These are phyloP conservation scores for Macrochelys suwanniensis DNA, from an alignment of 2,797 vertebrate species.

Conservation along the genomic window DNA sequence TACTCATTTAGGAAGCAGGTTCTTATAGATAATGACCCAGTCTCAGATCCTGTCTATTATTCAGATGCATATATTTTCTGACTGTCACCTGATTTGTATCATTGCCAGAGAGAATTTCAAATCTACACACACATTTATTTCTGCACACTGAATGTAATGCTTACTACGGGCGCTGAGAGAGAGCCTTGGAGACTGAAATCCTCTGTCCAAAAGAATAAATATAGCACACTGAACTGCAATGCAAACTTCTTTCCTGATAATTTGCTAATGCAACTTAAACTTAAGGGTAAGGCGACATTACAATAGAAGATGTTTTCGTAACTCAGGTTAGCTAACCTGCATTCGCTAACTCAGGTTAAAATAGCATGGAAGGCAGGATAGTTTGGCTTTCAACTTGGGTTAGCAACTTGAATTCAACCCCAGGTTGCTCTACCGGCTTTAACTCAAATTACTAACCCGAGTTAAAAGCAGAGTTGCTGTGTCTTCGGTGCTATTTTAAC, in stretches of 20 bases:
- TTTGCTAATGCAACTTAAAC: neutral
- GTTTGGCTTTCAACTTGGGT: neutral
- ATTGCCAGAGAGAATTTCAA: neutral
- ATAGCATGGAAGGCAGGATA: neutral
- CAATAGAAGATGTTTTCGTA: neutral
- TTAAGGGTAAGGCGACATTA: neutral
- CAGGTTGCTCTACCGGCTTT: neutral
- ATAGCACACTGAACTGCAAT: neutral
- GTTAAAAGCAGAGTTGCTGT: neutral
- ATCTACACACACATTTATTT: neutral
- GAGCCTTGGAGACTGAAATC: neutral
- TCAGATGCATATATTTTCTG: neutral
- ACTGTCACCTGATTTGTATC: rapidly evolving
- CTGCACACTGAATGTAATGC: neutral
- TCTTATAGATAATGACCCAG: neutral
- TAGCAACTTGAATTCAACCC: neutral
- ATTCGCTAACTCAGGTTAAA: neutral
- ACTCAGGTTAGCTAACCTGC: neutral
- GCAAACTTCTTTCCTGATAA: neutral
- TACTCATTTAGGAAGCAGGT: neutral
- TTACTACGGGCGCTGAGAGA: neutral
- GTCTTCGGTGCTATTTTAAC: neutral
- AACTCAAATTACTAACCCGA: too few species aligned
- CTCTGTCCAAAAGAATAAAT: neutral
- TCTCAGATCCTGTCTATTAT: neutral